Evolutionary conservation across 1,140 invertebrate genomes (phyloP).

Genomic region (Drosophila novamexicana): DNA sequence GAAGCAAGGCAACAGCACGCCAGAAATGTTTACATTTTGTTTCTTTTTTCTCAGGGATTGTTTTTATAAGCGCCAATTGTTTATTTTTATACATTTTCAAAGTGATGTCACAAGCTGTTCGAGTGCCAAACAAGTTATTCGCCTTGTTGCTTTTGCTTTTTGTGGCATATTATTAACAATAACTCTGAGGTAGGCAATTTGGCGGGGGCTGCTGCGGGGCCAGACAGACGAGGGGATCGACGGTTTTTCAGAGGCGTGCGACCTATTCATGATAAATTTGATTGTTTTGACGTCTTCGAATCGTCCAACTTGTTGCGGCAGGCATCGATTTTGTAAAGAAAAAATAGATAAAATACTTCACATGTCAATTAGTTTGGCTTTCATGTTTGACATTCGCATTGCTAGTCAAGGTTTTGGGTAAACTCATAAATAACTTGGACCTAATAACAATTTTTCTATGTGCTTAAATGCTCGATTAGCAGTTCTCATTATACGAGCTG

Average conservation of each 20-base stretch:
- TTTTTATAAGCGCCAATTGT: constrained; percentile 60
- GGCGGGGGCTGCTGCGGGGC: neutral
- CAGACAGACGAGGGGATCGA: neutral
- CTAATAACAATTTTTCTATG: neutral
- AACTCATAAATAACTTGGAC: neutral
- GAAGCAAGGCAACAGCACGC: constrained; percentile 10
- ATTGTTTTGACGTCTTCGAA: constrained; percentile 63
- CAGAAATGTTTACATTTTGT: constrained; percentile 47
- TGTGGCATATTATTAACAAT: constrained; percentile 51
- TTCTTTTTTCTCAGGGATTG: neutral
- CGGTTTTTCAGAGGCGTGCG: constrained; percentile 54
- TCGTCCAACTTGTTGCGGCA: constrained; percentile 26
- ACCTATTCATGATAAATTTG: constrained; percentile 58
- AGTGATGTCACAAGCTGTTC: constrained; percentile 70
- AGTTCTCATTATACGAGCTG: neutral
- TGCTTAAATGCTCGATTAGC: neutral
- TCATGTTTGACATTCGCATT: neutral
- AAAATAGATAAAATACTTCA: neutral
- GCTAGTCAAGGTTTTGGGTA: neutral
- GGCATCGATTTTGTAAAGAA: constrained; percentile 1
- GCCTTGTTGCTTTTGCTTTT: constrained; percentile 21
- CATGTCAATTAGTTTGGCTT: neutral
- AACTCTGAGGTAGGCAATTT: constrained; percentile 10
- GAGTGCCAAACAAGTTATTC: constrained; percentile 63
- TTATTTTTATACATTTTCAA: constrained; percentile 77